Evolutionary conservation across 2,888 invertebrate species (phyloP).

Genomic region (Cheilosia impressa): DNA sequence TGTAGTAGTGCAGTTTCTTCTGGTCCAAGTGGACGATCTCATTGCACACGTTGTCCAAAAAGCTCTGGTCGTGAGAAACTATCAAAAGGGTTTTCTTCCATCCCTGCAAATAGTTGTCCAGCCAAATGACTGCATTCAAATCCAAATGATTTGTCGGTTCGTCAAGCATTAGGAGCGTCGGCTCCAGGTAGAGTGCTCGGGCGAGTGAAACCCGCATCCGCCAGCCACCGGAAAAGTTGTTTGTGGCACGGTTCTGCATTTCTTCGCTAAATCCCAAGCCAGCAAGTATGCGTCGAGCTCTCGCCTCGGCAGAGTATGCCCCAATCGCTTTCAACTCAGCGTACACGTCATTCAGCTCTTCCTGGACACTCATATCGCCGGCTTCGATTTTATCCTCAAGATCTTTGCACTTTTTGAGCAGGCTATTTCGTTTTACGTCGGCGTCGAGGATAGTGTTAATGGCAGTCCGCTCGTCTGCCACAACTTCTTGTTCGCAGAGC

Average conservation of each 20-base stretch:
- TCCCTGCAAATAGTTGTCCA: constrained; percentile 98
- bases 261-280: constrained; percentile 96
- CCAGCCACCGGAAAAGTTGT: constrained; percentile 98
- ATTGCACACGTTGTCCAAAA: constrained; percentile 99
- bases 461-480: constrained; percentile 96
- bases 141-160: constrained; percentile 99
- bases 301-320: constrained; percentile 98
- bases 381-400: constrained; percentile 90
- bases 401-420: constrained; percentile 92
- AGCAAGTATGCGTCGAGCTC: constrained; percentile 97
- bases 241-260: constrained; percentile 96
- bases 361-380: constrained; percentile 90
- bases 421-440: constrained; percentile 93
- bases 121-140: constrained; percentile 99
- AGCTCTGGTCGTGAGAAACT: constrained; percentile 99
- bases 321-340: constrained; percentile 97
- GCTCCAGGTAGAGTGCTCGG: constrained; percentile 97
- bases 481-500: constrained; percentile 99
- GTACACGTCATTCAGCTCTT: constrained; percentile 94
- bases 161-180: constrained; percentile 97
- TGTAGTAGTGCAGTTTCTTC: constrained; percentile 97
- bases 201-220: constrained; percentile 99
- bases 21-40: constrained; percentile 99
- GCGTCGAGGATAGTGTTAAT: constrained; percentile 97
- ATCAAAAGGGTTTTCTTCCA: constrained; percentile 99